These are phyloP conservation scores for Apotomis turbidana DNA, from an alignment of 2,888 invertebrate genomes.

Conservation along the genomic window DNA sequence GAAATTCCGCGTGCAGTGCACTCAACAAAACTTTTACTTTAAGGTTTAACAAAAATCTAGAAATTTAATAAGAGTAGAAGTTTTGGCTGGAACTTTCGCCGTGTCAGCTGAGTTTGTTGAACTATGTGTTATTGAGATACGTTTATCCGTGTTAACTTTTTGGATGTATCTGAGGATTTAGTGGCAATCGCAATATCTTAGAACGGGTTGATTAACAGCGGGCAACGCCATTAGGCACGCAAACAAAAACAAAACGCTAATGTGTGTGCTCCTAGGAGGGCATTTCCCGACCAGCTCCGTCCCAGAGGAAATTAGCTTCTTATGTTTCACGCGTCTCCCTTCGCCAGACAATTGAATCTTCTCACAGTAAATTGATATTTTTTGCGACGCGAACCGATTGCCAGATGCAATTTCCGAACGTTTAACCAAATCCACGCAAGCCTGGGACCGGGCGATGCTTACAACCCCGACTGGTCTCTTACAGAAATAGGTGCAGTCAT, in stretches of 20 bases:
- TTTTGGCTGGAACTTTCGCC: constrained; percentile 32
- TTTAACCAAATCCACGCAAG: constrained; percentile 45
- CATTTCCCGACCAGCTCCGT: constrained; percentile 64
- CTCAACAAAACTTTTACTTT: constrained; percentile 37
- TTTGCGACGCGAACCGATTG: constrained; percentile 62
- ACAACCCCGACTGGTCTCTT: not conserved
- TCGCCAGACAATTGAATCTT: constrained; percentile 69
- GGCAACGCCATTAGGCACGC: constrained; percentile 40
- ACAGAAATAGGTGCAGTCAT: not conserved
- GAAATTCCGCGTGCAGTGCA: constrained; percentile 40
- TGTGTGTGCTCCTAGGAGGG: constrained; percentile 54
- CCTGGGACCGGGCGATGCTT: constrained; percentile 43
- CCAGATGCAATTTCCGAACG: constrained; percentile 61
- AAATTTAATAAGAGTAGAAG: constrained; percentile 42
- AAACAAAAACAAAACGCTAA: constrained; percentile 51
- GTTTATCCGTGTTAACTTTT: constrained; percentile 23
- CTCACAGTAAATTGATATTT: constrained; percentile 69
- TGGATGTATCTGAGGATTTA: constrained; percentile 1
- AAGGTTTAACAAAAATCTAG: constrained; percentile 37
- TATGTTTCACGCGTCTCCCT: constrained; percentile 67
- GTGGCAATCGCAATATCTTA: constrained; percentile 10
- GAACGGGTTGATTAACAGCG: constrained; percentile 37
- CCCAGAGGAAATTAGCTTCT: constrained; percentile 77
- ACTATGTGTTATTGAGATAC: constrained; percentile 35
- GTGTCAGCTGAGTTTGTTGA: constrained; percentile 37